These are phyloP conservation scores for Cichlasoma orientale DNA, from an alignment of 2,797 vertebrate species.

Conservation along the genomic window DNA sequence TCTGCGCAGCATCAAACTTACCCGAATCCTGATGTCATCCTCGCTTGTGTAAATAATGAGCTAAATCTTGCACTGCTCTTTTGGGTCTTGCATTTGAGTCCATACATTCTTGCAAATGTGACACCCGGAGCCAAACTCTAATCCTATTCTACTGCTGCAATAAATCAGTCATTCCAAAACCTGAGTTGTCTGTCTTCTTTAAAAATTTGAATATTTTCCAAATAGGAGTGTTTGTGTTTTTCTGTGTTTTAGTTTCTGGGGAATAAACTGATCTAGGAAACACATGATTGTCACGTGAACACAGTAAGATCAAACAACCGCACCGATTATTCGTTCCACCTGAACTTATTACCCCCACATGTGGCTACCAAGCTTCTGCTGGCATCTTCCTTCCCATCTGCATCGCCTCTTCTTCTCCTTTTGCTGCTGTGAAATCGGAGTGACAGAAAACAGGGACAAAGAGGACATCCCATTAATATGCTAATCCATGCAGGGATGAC, in stretches of 20 bases:
- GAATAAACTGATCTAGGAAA: not conserved
- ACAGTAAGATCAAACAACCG: not conserved
- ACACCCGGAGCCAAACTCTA: too few relatives aligned
- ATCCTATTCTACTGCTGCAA: too few relatives aligned
- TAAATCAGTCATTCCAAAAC: not conserved
- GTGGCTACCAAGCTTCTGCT: not conserved
- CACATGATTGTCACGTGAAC: not conserved
- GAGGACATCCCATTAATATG: slow-evolving; percentile 74
- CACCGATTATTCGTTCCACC: slow-evolving; percentile 16
- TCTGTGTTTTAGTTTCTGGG: not conserved
- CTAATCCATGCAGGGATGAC: slow-evolving; percentile 68
- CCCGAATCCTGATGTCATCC: not conserved
- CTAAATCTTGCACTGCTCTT: not conserved
- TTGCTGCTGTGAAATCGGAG: slow-evolving; percentile 53
- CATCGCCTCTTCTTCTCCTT: slow-evolving; percentile 16
- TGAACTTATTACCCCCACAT: not conserved
- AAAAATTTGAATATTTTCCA: too few relatives aligned
- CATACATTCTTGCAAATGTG: not conserved
- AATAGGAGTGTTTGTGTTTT: not conserved
- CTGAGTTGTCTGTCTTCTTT: not conserved
- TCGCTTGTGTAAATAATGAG: not conserved
- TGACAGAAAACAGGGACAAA: slow-evolving; percentile 66
- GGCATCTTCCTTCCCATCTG: slow-evolving; percentile 1
- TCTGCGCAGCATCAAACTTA: too few relatives aligned
- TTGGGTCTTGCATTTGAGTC: not conserved